A percentile compares a stretch with the other conserved stretches of the same genome.
Conservation (phyloP, 2,888 invertebrate species). For the Desoria tigrina region DNA sequence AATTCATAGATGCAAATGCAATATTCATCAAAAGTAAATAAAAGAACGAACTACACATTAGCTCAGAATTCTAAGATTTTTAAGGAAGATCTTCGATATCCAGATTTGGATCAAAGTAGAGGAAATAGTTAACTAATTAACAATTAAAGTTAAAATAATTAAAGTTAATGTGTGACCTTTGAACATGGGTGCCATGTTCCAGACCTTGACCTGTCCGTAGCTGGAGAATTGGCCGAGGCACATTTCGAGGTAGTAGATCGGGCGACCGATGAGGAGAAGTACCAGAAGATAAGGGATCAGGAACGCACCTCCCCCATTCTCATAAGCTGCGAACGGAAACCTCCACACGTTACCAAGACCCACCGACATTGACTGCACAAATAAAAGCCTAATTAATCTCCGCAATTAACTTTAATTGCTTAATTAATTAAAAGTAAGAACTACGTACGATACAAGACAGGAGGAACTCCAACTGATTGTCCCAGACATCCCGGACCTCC, state of each 20-base stretch:
- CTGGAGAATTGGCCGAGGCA: slow-evolving; percentile 61
- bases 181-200: slow-evolving; percentile 55
- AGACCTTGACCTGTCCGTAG: slow-evolving; percentile 59
- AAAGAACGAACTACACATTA: too few species aligned
- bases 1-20: too few species aligned
- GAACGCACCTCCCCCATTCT: slow-evolving; percentile 53
- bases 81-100: too few species aligned
- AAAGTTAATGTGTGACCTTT: too few species aligned
- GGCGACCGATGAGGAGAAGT: slow-evolving; percentile 55
- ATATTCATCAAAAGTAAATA: too few species aligned
- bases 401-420: too few species aligned
- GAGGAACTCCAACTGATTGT: slow-evolving; percentile 66
- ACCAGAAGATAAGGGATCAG: slow-evolving; percentile 55
- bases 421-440: too few species aligned
- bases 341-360: slow-evolving; percentile 67
- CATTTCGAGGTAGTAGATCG: slow-evolving; percentile 60
- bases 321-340: slow-evolving; percentile 30
- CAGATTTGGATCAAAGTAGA: too few species aligned
- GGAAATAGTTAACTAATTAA: too few species aligned
- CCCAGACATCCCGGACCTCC: slow-evolving; percentile 59
- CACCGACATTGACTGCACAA: slow-evolving; percentile 68
- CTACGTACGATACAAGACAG: slow-evolving; percentile 71
- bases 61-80: too few species aligned
- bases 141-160: too few species aligned
- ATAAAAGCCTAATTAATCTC: too few species aligned